These are phyloP conservation scores for Formicarius rufipectus DNA, from an alignment of 2,113 vertebrate species.

Conservation along the genomic window DNA sequence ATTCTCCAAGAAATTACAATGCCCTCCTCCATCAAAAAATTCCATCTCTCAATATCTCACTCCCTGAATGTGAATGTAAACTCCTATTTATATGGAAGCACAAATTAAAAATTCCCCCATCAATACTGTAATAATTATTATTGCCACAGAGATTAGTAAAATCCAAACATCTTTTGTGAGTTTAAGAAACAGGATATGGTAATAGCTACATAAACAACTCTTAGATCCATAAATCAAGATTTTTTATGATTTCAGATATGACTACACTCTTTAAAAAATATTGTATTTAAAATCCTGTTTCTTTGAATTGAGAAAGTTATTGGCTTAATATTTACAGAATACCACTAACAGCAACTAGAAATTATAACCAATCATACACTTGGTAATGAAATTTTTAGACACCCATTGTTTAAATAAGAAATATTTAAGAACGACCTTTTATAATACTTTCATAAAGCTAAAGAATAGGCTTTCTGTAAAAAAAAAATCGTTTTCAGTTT, in stretches of 20 bases:
- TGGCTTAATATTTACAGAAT: conserved; percentile 1
- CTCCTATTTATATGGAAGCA: background rate
- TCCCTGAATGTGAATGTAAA: background rate
- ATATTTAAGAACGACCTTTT: background rate
- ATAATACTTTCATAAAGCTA: background rate
- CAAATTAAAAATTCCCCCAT: background rate
- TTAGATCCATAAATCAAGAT: background rate
- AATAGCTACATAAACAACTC: background rate
- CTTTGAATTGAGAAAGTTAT: background rate
- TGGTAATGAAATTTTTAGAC: conserved; percentile 6
- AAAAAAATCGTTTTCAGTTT: background rate
- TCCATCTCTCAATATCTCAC: background rate
- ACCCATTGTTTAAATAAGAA: background rate
- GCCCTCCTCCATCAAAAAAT: background rate
- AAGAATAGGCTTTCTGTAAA: background rate
- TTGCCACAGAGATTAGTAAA: background rate
- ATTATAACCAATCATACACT: background rate
- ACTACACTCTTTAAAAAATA: background rate
- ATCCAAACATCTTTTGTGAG: background rate
- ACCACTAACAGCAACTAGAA: conserved; percentile 15
- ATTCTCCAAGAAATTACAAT: background rate
- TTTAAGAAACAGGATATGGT: background rate
- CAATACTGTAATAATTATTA: background rate
- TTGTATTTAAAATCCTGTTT: background rate
- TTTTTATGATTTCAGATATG: background rate